Conservation (phyloP, 2,113 vertebrate genomes). For the Thunnus maccoyii region DNA sequence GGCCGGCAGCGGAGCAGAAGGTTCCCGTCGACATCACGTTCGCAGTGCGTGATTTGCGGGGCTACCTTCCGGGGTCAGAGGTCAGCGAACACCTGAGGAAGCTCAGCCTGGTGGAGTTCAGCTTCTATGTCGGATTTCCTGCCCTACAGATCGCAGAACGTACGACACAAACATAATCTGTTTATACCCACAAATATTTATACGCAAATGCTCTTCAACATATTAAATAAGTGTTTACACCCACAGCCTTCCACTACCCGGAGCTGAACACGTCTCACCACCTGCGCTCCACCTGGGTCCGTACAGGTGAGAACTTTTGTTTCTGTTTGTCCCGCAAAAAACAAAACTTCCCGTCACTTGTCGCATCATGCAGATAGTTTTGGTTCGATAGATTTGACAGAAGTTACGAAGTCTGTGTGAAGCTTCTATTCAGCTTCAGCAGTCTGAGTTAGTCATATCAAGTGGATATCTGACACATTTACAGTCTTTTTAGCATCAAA, state of each 20-base stretch:
- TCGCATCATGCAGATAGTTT: no score
- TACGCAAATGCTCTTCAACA: not conserved
- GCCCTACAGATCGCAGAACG: slow-evolving; percentile 94
- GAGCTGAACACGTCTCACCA: slow-evolving; percentile 93
- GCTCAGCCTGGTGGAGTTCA: slow-evolving; percentile 95
- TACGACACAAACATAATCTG: slow-evolving; percentile 74
- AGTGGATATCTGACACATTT: no score
- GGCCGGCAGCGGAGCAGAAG: slow-evolving; percentile 76
- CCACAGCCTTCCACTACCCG: slow-evolving; percentile 93
- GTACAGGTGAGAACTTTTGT: slow-evolving; percentile 88
- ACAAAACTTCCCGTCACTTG: no score
- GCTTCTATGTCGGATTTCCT: slow-evolving; percentile 96
- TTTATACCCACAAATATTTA: no score
- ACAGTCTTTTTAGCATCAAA: no score
- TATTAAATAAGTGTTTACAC: slow-evolving; percentile 16
- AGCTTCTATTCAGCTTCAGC: no score
- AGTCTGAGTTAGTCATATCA: no score
- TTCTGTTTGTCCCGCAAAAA: no score
- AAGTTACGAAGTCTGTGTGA: no score
- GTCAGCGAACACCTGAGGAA: slow-evolving; percentile 93
- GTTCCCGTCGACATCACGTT: slow-evolving; percentile 92
- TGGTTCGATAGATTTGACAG: no score
- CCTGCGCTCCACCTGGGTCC: slow-evolving; percentile 95
- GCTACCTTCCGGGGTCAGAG: slow-evolving; percentile 89
- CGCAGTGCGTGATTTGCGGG: slow-evolving; percentile 82